Evolutionary conservation across 2,888 invertebrate genomes (phyloP).

Genomic region (Tenthredo amoena): DNA sequence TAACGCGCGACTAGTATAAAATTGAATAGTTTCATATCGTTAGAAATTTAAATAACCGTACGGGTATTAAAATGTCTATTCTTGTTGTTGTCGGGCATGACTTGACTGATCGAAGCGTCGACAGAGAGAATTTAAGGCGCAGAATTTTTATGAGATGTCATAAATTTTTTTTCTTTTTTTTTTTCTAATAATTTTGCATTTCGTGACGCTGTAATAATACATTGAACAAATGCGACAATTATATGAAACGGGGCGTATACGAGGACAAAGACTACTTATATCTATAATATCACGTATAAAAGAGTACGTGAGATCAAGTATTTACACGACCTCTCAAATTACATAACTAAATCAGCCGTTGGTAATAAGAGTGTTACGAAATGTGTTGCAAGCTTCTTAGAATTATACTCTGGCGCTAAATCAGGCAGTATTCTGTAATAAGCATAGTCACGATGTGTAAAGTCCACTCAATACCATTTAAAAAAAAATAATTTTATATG

Average conservation of each 20-base stretch:
- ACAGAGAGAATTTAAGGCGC: neutral
- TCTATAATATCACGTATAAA: neutral
- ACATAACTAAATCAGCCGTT: constrained; percentile 12
- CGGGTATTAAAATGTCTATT: neutral
- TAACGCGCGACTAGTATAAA: neutral
- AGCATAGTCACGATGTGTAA: neutral
- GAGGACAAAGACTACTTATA: neutral
- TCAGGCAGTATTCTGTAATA: neutral
- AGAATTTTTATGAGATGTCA: neutral
- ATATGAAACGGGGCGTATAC: neutral
- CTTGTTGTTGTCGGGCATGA: neutral
- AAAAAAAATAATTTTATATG: neutral
- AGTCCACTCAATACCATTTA: neutral
- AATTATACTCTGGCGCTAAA: neutral
- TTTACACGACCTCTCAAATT: constrained; percentile 6
- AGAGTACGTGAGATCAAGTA: neutral
- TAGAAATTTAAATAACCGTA: neutral
- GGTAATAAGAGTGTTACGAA: constrained; percentile 5
- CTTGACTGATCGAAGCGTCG: neutral
- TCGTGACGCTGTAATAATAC: neutral
- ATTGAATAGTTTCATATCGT: neutral
- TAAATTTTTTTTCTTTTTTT: neutral
- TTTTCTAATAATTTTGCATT: neutral
- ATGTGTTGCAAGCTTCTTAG: constrained; percentile 22
- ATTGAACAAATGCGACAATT: neutral